phyloP scores from a whole-genome alignment of 2,797 vertebrate species.

The Acrossocheilus fasciatus region DNA sequence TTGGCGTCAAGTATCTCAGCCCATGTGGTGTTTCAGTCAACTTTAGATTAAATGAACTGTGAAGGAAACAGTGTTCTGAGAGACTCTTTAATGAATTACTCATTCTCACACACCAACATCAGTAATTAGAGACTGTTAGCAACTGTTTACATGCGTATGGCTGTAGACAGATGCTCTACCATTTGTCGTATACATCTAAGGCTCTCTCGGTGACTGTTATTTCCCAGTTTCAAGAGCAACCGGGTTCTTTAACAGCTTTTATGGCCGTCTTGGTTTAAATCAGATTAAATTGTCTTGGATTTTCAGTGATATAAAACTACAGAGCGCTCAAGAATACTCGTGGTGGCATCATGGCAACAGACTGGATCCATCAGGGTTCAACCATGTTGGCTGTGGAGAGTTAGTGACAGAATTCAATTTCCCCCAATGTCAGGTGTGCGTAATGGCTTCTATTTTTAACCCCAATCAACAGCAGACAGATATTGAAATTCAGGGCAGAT shows the following conservation, averaged over 20 bases:
- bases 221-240: constrained; percentile 27
- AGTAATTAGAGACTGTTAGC: constrained; percentile 50
- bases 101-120: constrained; percentile 37
- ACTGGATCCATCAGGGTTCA: constrained; percentile 58
- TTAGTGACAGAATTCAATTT: constrained; percentile 67
- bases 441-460: constrained; percentile 58
- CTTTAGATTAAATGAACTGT: constrained; percentile 34
- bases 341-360: constrained; percentile 53
- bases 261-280: constrained; percentile 10
- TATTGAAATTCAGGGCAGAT: constrained; percentile 40
- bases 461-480: constrained; percentile 51
- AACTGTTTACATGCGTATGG: constrained; percentile 45
- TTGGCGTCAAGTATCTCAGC: neutral
- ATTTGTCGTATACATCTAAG: constrained; percentile 40
- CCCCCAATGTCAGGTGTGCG: constrained; percentile 58
- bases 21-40: constrained; percentile 20
- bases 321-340: constrained; percentile 1
- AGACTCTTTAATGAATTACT: constrained; percentile 43
- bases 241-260: constrained; percentile 10
- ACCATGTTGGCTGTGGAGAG: constrained; percentile 51
- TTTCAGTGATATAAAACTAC: constrained; percentile 40
- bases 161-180: constrained; percentile 34
- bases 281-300: constrained; percentile 39
- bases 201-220: neutral
- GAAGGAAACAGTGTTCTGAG: constrained; percentile 29